phyloP scores from a whole-genome alignment of 1,140 invertebrate genomes.

The Thereuonema tuberculata region DNA sequence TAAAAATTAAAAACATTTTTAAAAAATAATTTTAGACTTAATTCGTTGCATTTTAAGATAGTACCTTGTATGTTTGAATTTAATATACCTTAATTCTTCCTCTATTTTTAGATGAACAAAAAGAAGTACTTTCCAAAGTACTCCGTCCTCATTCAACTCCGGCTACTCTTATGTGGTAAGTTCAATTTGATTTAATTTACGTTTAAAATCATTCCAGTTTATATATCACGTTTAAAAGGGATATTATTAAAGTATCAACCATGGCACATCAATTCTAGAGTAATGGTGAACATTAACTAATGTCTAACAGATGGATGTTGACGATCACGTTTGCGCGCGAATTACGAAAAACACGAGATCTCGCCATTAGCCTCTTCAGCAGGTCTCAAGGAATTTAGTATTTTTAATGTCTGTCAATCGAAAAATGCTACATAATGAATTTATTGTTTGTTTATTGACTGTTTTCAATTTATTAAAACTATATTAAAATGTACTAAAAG shows the following conservation, averaged over 20 bases:
- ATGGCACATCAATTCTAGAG: neutral
- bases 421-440: too few relatives aligned
- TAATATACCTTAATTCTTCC: neutral
- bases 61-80: neutral
- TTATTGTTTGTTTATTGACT: too few relatives aligned
- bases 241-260: neutral
- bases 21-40: neutral
- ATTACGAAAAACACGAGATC: too few relatives aligned
- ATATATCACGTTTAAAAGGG: too few relatives aligned
- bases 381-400: too few relatives aligned
- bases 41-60: neutral
- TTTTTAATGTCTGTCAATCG: too few relatives aligned
- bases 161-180: constrained; percentile 38
- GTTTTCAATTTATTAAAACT: too few relatives aligned
- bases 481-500: too few relatives aligned
- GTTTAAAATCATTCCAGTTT: neutral
- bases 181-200: neutral
- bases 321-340: too few relatives aligned
- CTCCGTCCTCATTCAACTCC: constrained; percentile 41
- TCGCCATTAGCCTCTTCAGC: too few relatives aligned
- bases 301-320: too few relatives aligned
- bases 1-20: neutral
- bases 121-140: neutral
- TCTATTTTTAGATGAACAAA: neutral
- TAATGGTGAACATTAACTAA: neutral